A percentile compares a stretch with the other conserved stretches of the same genome.
Evolutionary conservation across 2,113 vertebrate genomes (phyloP).

Genomic region (Leptobrachium ailaonicum): DNA sequence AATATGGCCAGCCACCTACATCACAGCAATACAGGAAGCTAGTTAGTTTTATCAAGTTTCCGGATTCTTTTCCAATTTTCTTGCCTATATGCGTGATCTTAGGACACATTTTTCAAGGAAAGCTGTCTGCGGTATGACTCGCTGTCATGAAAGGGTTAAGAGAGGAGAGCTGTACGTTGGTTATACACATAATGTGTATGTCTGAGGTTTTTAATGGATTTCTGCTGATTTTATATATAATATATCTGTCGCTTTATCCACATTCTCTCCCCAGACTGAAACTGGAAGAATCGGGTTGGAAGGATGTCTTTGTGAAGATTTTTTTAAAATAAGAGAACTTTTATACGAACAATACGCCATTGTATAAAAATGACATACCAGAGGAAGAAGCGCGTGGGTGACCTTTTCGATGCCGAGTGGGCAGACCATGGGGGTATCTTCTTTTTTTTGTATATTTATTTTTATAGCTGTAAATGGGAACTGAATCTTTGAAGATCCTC

Average conservation of each 20-base stretch:
- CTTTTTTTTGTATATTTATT: constrained; percentile 9
- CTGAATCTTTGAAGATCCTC: too few species aligned
- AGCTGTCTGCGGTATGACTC: too few species aligned
- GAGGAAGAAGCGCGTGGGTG: constrained; percentile 28
- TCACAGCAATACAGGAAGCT: too few species aligned
- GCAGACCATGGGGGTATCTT: background rate
- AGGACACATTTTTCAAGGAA: too few species aligned
- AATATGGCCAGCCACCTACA: too few species aligned
- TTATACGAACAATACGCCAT: constrained; percentile 97
- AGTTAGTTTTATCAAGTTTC: too few species aligned
- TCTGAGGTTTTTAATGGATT: background rate
- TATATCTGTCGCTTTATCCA: constrained; percentile 48
- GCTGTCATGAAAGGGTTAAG: too few species aligned
- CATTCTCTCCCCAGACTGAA: constrained; percentile 81
- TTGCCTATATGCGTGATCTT: too few species aligned
- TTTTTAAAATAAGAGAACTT: constrained; percentile 97
- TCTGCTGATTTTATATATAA: constrained; percentile 21
- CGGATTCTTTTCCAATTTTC: too few species aligned
- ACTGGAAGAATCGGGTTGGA: constrained; percentile 95
- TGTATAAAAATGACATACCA: constrained; percentile 70
- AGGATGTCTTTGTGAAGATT: constrained; percentile 96
- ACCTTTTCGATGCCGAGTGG: background rate
- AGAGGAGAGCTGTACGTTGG: too few species aligned
- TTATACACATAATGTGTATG: too few species aligned
- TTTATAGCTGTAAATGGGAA: background rate